Base-by-base conservation (phyloP, 2,797 vertebrate species). In the Poecile montanus region DNA sequence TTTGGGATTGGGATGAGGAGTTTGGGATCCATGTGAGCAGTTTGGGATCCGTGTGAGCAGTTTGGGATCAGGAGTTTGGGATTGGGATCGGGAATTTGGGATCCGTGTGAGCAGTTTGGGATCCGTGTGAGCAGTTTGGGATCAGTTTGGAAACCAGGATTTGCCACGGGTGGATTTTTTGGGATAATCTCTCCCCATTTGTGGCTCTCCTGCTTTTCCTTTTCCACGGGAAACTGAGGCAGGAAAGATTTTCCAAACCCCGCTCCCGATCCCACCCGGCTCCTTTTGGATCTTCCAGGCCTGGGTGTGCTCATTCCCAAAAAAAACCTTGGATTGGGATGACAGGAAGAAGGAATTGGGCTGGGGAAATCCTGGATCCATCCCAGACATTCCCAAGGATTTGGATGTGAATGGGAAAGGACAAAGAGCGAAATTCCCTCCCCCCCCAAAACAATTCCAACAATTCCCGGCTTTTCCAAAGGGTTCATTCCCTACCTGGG, bases 91-190 rank as follows among this genome's bases (percentile, higher is more conserved):
- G 38, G 11, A 38, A 5, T 38, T 38, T 38, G 38, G 38, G 38
- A 38, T 38, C 38, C 5, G 38, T 38, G 38, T 38, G 38, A 38
- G 38, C 11, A 38, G 12, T 38, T 38, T 38, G 38, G 38, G 38
- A 38, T 38, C 38, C 11, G 11, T 38, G 38, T 38, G 38, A 38
- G 38, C 11, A 38, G 26, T 38, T 48, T 20, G 72, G 57, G 36
- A 18, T 65, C 13, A 0, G 2, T 62, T 19, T 38, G 50, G 27
- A 18, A 12, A 3, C 7, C 4, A 3, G 58, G 40, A 19, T 47
- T n/a, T 56, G n/a, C 58, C 29, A 3, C 40, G 2, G 9, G 40
- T 8, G 34, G 80, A 7, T 30, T 57, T 73, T 48, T 16, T 40
- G 68, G 68, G 80, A 56, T 9, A 2, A 19, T 22, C 38, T 26